Percentiles rank a stretch among this genome's conserved stretches.
phyloP scores from a whole-genome alignment of 2,113 vertebrate genomes.

The Menidia beryllina region DNA sequence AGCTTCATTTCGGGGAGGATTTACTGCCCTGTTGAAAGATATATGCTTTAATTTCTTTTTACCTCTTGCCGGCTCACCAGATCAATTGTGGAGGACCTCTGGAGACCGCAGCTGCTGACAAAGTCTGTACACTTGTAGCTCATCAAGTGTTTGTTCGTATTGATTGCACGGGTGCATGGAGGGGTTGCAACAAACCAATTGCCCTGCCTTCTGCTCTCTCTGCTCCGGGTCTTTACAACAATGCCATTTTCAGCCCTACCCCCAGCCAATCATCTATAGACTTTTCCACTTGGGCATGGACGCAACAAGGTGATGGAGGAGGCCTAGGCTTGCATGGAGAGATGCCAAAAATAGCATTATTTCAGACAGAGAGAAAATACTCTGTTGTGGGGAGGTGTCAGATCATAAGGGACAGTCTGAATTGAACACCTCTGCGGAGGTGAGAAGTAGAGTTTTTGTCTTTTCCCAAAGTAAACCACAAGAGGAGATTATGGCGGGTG shows the following conservation, averaged over 20 bases:
- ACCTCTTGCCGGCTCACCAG: constrained; percentile 31
- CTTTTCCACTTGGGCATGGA: constrained; percentile 38
- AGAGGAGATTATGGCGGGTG: constrained; percentile 55
- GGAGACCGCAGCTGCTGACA: constrained; percentile 63
- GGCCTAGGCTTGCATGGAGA: constrained; percentile 57
- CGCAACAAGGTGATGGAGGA: constrained; percentile 32
- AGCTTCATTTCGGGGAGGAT: too few relatives aligned
- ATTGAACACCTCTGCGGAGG: constrained; percentile 82
- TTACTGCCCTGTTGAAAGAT: constrained; percentile 35
- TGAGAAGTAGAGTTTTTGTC: constrained; percentile 84
- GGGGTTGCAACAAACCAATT: constrained; percentile 53
- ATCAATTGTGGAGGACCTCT: constrained; percentile 59
- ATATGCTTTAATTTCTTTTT: constrained; percentile 35
- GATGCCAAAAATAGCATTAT: constrained; percentile 65
- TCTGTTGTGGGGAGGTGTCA: constrained; percentile 56
- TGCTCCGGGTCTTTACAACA: constrained; percentile 15
- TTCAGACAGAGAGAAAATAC: constrained; percentile 67
- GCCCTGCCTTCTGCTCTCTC: constrained; percentile 15
- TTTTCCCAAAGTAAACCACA: constrained; percentile 57
- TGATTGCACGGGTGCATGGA: constrained; percentile 61
- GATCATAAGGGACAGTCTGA: constrained; percentile 76
- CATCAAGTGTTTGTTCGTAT: constrained; percentile 62
- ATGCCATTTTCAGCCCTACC: constrained; percentile 41
- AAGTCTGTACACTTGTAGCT: constrained; percentile 66
- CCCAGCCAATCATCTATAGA: constrained; percentile 35